Conservation (phyloP, 2,797 vertebrate species). For the Dallia pectoralis region DNA sequence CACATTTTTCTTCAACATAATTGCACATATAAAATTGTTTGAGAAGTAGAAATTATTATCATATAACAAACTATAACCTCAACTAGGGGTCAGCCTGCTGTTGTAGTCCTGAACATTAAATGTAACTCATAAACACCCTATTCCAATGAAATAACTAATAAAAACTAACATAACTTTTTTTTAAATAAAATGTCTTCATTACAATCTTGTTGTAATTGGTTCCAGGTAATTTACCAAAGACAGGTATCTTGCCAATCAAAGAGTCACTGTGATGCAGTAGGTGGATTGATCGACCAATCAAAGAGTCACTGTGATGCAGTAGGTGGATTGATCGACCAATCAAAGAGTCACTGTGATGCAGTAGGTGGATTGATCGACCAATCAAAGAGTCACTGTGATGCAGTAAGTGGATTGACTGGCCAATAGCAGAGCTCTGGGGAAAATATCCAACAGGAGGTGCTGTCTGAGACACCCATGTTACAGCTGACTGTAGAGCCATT, state of each 20-base stretch:
- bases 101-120: no score
- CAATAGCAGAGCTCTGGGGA: not conserved
- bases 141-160: no score
- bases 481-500: not conserved
- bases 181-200: no score
- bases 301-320: conserved; percentile 1
- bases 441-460: not conserved
- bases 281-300: no score
- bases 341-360: not conserved
- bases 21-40: not conserved
- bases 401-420: not conserved
- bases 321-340: not conserved
- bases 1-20: no score
- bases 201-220: not conserved
- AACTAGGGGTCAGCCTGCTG: no score
- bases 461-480: not conserved
- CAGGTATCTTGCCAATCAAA: no score
- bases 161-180: no score
- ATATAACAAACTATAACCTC: not conserved
- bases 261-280: no score
- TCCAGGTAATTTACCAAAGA: not conserved
- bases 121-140: no score
- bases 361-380: not conserved
- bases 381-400: not conserved
- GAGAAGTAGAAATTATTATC: not conserved